Evolutionary conservation across 2,113 vertebrate genomes (phyloP), one percentile per base, ranked within the genome.

Genomic region (Kobus ellipsiprymnus): DNA sequence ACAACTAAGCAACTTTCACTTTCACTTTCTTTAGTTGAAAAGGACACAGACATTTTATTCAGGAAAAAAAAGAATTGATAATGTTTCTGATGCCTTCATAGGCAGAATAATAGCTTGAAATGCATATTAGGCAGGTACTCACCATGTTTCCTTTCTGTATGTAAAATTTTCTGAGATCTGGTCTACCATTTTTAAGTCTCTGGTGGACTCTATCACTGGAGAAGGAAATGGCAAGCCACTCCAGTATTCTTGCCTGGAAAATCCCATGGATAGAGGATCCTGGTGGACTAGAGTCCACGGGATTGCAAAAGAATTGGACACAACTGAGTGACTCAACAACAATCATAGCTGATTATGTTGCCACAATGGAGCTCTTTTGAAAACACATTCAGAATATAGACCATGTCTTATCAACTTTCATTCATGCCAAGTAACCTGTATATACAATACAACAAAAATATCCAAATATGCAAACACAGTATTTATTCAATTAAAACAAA

Each of bases 121-220:
- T 33, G 25, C 30, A 60, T 0, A 6, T 9, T 33, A 9, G 44
- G 2, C 3, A 46, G 11, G 3, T 7, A 44, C 2, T 25, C 40
- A 55, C 40, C 21, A 46, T 21, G 21, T 11, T 67, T 74, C 74
- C 14, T 52, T 36, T 36, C 19, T 48, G 3, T 33, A 50, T 50
- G 11, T 62, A 19, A 8, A 33, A 81, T 52, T 83, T 88, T 54
- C 15, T 54, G 60, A 88, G 33, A 88, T 40, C 7, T 29, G 25
- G 3, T n/a, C 27, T 71, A 25, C 82, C 16, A 89, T 83, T 88
- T 94, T 60, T 23, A 67, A 52, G 3, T 52, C 14, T 33, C 5
- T 27, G 7, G 19, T 11, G 3, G 13, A 54, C 1, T 7, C 2
- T 40, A 74, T 23, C 67, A 74, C 27, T 74, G 67, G 10, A 40